phyloP scores from a whole-genome alignment of 2,797 vertebrate species.

The Taeniopygia guttata region DNA sequence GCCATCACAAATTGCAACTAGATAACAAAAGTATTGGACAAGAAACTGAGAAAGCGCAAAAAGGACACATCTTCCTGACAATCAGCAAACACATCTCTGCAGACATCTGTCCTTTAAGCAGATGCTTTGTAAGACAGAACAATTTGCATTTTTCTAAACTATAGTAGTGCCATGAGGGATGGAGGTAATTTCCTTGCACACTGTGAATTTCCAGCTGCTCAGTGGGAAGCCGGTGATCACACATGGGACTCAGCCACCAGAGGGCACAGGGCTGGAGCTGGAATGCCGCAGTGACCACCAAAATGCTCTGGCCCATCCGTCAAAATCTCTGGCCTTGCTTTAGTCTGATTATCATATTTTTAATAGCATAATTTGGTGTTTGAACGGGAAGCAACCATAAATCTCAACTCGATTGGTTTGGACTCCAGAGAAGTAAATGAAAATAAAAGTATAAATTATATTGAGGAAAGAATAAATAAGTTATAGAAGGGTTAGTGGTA shows the following conservation, averaged over 20 bases:
- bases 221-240: rapidly evolving
- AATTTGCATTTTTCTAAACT: background rate
- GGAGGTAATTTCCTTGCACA: background rate
- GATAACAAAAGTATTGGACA: background rate
- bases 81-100: background rate
- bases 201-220: rapidly evolving
- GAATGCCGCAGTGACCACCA: rapidly evolving
- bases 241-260: background rate
- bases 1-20: background rate
- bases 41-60: background rate
- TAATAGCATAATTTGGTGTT: background rate
- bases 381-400: background rate
- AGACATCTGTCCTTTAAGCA: background rate
- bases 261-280: background rate
- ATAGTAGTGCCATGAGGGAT: background rate
- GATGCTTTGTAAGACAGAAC: background rate
- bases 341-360: background rate
- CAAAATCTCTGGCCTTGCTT: background rate
- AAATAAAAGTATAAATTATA: background rate
- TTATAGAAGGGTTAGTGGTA: background rate
- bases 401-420: background rate
- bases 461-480: background rate
- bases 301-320: background rate
- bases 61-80: background rate
- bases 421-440: background rate